Evolutionary conservation across 2,113 vertebrate genomes (phyloP).

Genomic region (Nothocercus julius): DNA sequence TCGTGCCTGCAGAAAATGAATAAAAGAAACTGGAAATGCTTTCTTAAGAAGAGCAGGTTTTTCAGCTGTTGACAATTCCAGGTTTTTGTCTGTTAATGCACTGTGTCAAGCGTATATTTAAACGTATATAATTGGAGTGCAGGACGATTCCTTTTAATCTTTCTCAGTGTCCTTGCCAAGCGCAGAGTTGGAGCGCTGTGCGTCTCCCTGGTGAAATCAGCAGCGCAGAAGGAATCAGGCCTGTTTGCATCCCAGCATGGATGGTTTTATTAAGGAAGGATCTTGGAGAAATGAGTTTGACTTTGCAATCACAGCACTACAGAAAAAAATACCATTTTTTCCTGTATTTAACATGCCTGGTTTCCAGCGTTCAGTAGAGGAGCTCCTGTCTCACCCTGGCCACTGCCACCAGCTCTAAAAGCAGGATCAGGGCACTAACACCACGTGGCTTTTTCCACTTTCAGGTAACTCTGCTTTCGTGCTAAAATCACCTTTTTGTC

Average conservation of each 20-base stretch:
- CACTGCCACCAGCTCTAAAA: conserved; percentile 5
- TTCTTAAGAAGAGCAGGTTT: background rate
- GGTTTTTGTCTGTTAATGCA: background rate
- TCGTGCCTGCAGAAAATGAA: background rate
- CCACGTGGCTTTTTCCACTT: conserved; percentile 32
- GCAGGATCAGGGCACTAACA: conserved; percentile 14
- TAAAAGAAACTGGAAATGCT: background rate
- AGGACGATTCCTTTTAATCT: conserved; percentile 19
- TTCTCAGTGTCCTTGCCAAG: background rate
- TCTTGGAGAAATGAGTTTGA: background rate
- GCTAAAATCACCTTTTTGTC: background rate
- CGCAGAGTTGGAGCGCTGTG: rapidly evolving
- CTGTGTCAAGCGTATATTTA: conserved; percentile 5
- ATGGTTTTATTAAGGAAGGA: background rate
- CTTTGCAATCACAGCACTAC: background rate
- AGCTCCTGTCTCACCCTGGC: background rate
- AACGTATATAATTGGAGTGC: background rate
- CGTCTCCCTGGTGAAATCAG: background rate
- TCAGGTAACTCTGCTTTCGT: background rate
- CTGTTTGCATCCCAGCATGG: background rate
- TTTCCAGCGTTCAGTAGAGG: background rate
- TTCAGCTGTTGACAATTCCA: background rate
- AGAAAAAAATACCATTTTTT: background rate
- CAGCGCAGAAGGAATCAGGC: background rate
- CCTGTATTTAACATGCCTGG: background rate